Conservation (phyloP, 2,113 vertebrate species). For the Columbina picui region DNA sequence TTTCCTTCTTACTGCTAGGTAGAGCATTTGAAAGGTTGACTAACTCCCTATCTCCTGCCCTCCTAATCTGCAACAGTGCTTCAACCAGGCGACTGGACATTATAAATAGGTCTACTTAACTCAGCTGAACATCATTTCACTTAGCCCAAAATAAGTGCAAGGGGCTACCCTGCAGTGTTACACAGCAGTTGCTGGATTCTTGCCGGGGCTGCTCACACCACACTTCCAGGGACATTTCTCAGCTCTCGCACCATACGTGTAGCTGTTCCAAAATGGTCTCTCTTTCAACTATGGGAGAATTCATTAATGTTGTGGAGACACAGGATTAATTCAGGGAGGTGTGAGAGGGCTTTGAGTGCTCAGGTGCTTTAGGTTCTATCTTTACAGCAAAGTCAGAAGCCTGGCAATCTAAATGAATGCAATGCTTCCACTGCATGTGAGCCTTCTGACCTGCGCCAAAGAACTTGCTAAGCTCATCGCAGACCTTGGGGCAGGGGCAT, state of each 20-base stretch:
- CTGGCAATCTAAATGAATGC: not conserved
- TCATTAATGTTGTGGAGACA: not conserved
- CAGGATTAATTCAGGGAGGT: not conserved
- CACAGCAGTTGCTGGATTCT: not conserved
- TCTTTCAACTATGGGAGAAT: accelerated
- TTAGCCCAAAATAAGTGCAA: not conserved
- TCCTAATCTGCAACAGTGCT: not conserved
- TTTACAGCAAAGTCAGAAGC: not conserved
- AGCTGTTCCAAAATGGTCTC: not conserved
- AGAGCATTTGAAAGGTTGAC: not conserved
- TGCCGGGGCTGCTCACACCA: not conserved
- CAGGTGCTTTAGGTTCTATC: not conserved
- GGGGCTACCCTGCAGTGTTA: not conserved
- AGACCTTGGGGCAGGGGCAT: not conserved
- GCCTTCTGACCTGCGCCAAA: not conserved
- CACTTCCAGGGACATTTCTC: not conserved
- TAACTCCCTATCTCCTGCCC: not conserved
- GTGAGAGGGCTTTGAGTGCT: not conserved
- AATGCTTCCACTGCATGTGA: accelerated
- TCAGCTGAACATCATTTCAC: not conserved
- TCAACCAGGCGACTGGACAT: not conserved
- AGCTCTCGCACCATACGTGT: accelerated
- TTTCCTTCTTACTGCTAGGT: not conserved
- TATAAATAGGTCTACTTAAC: not conserved
- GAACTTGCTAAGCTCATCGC: not conserved